A percentile compares a stretch with the other conserved stretches of the same genome.
phyloP scores from a whole-genome alignment of 35 echinoderm and acorn worm genomes.

The Heliocidaris tuberculata region DNA sequence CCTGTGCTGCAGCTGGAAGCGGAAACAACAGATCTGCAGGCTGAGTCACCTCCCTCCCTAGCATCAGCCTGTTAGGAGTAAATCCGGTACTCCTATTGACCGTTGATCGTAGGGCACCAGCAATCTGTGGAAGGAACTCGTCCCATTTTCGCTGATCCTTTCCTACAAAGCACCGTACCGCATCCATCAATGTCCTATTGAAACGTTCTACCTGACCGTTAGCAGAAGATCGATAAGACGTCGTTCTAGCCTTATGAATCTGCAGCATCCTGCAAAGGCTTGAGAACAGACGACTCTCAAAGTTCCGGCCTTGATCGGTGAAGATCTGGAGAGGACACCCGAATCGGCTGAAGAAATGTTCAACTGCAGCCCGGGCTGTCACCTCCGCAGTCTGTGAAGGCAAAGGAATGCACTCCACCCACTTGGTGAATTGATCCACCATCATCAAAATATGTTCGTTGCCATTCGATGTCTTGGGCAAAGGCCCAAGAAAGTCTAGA shows the following conservation, averaged over 20 bases:
- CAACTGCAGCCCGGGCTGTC: slow-evolving; percentile 35
- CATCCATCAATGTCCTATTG: slow-evolving; percentile 32
- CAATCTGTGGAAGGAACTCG: slow-evolving; percentile 45
- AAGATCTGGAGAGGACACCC: slow-evolving; percentile 17
- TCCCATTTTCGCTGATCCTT: slow-evolving; percentile 50
- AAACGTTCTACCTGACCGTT: slow-evolving; percentile 17
- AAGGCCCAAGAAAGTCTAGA: slow-evolving; percentile 52
- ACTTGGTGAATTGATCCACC: slow-evolving; percentile 52
- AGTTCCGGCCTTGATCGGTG: slow-evolving; percentile 34
- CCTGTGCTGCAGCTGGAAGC: too few species aligned
- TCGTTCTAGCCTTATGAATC: not conserved
- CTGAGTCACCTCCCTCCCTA: too few species aligned
- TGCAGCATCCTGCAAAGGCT: not conserved
- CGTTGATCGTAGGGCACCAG: slow-evolving; percentile 39
- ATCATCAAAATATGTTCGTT: too few species aligned
- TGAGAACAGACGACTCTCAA: not conserved
- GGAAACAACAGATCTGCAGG: too few species aligned
- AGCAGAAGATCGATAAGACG: not conserved
- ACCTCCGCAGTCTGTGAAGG: slow-evolving; percentile 50
- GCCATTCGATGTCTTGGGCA: slow-evolving; percentile 53
- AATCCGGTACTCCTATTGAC: slow-evolving; percentile 52
- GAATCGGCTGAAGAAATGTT: not conserved
- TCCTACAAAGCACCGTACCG: slow-evolving; percentile 37
- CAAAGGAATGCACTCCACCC: slow-evolving; percentile 34
- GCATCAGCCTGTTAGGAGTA: slow-evolving; percentile 58